Percentiles rank a stretch among this genome's conserved stretches.
These are phyloP conservation scores for Festucalex cinctus DNA, from an alignment of 2,113 vertebrate species.

Conservation along the genomic window DNA sequence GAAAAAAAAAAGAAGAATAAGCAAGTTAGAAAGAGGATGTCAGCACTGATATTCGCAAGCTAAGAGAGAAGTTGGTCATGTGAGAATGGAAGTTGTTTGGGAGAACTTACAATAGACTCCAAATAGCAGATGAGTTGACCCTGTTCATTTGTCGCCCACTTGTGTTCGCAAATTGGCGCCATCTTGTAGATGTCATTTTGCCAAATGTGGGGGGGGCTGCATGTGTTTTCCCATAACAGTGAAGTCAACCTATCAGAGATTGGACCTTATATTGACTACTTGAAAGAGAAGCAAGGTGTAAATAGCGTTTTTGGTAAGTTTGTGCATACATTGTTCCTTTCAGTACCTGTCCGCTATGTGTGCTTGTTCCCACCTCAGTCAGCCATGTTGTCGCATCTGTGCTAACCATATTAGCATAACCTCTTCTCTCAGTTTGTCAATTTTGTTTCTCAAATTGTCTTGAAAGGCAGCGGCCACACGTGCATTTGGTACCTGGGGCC, in stretches of 20 bases:
- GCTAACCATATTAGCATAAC: not conserved
- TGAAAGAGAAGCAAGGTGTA: constrained; percentile 80
- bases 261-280: constrained; percentile 83
- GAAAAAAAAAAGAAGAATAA: not conserved
- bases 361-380: constrained; percentile 12
- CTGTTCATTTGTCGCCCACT: not conserved
- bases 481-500: no score
- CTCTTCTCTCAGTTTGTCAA: not conserved
- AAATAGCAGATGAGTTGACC: not conserved
- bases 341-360: not conserved
- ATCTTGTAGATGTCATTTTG: not conserved
- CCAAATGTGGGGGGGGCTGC: not conserved
- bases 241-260: constrained; percentile 83
- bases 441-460: not conserved
- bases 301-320: constrained; percentile 88
- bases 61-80: not conserved
- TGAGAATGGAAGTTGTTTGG: not conserved
- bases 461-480: not conserved
- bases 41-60: not conserved
- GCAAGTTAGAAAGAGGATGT: not conserved
- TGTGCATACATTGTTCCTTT: constrained; percentile 15
- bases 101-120: no score
- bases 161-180: not conserved
- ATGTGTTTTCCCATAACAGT: constrained; percentile 64
- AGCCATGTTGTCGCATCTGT: not conserved